Evolutionary conservation across 2,888 invertebrate genomes (phyloP).

Genomic region (Nymphalis polychloros): DNA sequence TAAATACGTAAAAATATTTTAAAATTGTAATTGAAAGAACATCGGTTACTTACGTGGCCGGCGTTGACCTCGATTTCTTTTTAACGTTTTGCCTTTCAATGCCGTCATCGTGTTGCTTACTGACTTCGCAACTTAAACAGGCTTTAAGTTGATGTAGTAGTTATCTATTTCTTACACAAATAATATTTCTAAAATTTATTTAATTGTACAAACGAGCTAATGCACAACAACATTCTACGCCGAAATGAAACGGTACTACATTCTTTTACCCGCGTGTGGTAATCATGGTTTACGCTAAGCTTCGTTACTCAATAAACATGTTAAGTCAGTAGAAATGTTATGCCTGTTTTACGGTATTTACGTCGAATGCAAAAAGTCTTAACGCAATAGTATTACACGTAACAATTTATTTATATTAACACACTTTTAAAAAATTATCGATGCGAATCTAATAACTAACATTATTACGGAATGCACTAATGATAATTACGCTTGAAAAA

Average conservation of each 20-base stretch:
- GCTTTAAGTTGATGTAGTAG: constrained; percentile 6
- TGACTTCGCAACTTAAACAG: constrained; percentile 30
- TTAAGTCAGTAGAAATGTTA: constrained; percentile 43
- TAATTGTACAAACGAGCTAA: constrained; percentile 27
- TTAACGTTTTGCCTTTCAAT: constrained; percentile 77
- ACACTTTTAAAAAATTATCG: too few relatives aligned
- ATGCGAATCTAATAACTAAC: too few relatives aligned
- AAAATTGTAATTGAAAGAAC: constrained; percentile 55
- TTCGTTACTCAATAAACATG: constrained; percentile 71
- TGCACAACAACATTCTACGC: constrained; percentile 51
- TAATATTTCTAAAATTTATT: constrained; percentile 8
- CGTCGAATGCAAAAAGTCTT: not conserved
- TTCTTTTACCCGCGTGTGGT: constrained; percentile 70
- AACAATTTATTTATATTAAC: not conserved
- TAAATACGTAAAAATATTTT: constrained; percentile 45
- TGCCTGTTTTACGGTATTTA: constrained; percentile 16
- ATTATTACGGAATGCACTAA: not conserved
- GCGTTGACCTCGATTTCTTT: constrained; percentile 81
- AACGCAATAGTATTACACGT: constrained; percentile 5
- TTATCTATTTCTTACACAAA: constrained; percentile 9
- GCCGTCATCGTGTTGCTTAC: constrained; percentile 59
- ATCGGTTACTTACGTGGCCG: constrained; percentile 71
- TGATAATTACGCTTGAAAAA: not conserved
- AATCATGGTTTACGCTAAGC: constrained; percentile 69
- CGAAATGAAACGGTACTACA: constrained; percentile 67